Conservation (phyloP, 2,888 invertebrate species). For the Limnephilus lunatus region DNA sequence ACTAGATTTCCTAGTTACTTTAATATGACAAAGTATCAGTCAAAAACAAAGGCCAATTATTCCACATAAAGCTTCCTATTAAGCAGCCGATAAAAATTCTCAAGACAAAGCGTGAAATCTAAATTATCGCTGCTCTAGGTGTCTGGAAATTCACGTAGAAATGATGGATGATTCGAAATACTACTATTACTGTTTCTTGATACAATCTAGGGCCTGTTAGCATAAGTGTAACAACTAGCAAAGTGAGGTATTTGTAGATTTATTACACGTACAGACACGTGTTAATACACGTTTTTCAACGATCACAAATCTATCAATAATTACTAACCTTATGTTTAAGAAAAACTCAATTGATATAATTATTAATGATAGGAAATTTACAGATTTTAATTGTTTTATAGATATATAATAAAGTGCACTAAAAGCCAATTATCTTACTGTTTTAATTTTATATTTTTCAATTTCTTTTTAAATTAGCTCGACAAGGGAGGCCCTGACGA, state of each 20-base stretch:
- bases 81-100: not conserved
- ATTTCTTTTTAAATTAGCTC: too few species aligned
- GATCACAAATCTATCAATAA: not conserved
- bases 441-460: too few species aligned
- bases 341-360: not conserved
- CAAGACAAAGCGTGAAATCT: not conserved
- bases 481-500: too few species aligned
- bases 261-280: constrained; percentile 24
- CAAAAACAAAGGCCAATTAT: not conserved
- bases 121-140: not conserved
- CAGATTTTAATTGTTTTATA: too few species aligned
- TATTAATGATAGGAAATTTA: too few species aligned
- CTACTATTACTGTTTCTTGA: constrained; percentile 6
- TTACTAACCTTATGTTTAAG: not conserved
- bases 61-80: not conserved
- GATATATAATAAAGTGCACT: too few species aligned
- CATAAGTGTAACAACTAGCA: constrained; percentile 30
- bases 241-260: constrained; percentile 8
- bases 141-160: not conserved
- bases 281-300: not conserved
- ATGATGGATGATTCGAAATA: constrained; percentile 20
- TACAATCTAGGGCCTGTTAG: not conserved
- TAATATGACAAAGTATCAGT: not conserved
- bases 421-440: too few species aligned
- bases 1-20: not conserved